These are phyloP conservation scores for Rhyacophila evoluta DNA, from an alignment of 2,888 invertebrate genomes.

Conservation along the genomic window DNA sequence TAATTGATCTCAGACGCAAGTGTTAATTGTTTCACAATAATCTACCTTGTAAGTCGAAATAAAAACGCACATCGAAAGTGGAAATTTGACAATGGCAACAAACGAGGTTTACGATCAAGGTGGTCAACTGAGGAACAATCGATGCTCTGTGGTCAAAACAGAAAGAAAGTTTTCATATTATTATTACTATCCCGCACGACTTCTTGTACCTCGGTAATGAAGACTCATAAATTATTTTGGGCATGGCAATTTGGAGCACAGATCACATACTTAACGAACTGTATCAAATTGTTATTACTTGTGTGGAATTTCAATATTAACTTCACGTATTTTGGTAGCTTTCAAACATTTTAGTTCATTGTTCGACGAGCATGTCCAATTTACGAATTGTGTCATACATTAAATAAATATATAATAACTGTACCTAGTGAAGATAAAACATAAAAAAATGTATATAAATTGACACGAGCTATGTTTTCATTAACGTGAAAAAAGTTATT, in stretches of 20 bases:
- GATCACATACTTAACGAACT: neutral
- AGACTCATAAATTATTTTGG: neutral
- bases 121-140: constrained; percentile 19
- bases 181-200: constrained; percentile 29
- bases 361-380: too few species aligned
- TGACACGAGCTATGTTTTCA: too few species aligned
- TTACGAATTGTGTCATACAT: too few species aligned
- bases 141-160: constrained; percentile 23
- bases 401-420: too few species aligned
- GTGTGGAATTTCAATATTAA: too few species aligned
- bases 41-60: constrained; percentile 31
- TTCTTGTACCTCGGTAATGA: neutral
- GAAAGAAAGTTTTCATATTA: constrained; percentile 31
- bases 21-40: constrained; percentile 40
- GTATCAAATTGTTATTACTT: neutral
- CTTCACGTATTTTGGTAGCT: too few species aligned
- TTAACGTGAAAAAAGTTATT: too few species aligned
- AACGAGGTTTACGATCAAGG: constrained; percentile 23
- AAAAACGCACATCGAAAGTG: constrained; percentile 43
- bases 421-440: too few species aligned
- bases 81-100: constrained; percentile 30
- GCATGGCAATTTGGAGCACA: neutral
- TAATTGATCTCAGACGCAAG: neutral
- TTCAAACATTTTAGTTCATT: too few species aligned
- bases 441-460: too few species aligned